Percentiles rank a stretch among this genome's conserved stretches.
Evolutionary conservation across 2,888 invertebrate species (phyloP).

Genomic region (Hoplodrina ambigua): DNA sequence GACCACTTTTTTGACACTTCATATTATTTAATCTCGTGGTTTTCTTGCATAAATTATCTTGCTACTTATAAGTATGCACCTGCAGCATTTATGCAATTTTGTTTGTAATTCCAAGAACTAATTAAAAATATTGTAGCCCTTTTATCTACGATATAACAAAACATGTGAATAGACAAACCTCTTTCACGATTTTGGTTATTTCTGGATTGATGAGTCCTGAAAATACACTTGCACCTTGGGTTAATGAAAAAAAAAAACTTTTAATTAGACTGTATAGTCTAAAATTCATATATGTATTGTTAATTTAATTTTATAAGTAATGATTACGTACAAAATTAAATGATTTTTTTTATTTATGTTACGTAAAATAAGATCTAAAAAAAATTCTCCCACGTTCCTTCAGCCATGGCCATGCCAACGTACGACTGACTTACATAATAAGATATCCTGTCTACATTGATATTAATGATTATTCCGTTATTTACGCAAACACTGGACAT

Average conservation of each 20-base stretch:
- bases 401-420: background rate
- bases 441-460: conserved; percentile 6
- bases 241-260: no score
- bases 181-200: no score
- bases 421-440: background rate
- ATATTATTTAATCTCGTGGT: background rate
- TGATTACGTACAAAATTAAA: no score
- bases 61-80: background rate
- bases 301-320: no score
- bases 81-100: background rate
- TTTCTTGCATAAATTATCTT: background rate
- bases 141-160: background rate
- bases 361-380: no score
- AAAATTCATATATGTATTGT: background rate
- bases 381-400: background rate
- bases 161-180: no score
- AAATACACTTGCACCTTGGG: background rate
- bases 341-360: no score
- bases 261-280: background rate
- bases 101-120: background rate
- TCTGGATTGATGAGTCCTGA: background rate
- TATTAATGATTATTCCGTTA: conserved; percentile 38
- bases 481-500: conserved; percentile 40
- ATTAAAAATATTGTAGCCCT: background rate
- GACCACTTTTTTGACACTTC: conserved; percentile 10